Base-by-base conservation (phyloP, 2,113 vertebrate genomes). In the Pterocles gutturalis region DNA sequence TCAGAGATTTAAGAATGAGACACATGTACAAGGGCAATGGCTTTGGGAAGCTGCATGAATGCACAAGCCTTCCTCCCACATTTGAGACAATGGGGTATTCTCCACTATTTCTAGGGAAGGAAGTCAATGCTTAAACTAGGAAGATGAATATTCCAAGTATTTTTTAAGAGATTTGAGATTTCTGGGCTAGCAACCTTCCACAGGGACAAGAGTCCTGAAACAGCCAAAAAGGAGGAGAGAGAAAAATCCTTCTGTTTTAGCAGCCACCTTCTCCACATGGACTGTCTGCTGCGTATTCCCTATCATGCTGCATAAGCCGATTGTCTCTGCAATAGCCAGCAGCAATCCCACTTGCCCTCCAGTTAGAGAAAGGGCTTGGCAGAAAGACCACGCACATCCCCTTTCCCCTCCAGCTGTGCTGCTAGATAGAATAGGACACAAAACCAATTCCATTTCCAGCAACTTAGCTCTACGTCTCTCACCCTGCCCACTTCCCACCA, bases 401-500 rank as follows among this genome's bases (percentile, higher is more conserved):
- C 67, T 94, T 84, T 55, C 89, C 61, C 53, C 53, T 94, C 78
- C 78, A 94, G 87, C 70, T 87, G 92, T 60, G 14, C 48, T 87
- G 78, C 70, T 34, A 28, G 65, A 87, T 34, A 28, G 65, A 87
- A 91, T 21, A 83, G 41, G 71, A 81, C 34, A 87, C 55, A 89
- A 93, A 93, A 75, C 29, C 48, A 71, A 25, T 24, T 64, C n/a
- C 29, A 58, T 70, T 78, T 81, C 55, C 70, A 92, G 48, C 28
- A 87, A 94, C 58, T 70, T 5, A 34, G 15, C 19, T 90, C 21
- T 17, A 9, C 3, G 4, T 81, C 34, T 91, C 64, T 91, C 84
- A 87, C 31, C 13, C 53, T 90, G 20, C 34, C 46, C 46, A 28
- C 55, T 84, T 78, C 81, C 55, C 67, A 83, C 67, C 54, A 80